These are phyloP conservation scores for Hydropotes inermis DNA, from an alignment of 2,113 vertebrate species.

Conservation along the genomic window DNA sequence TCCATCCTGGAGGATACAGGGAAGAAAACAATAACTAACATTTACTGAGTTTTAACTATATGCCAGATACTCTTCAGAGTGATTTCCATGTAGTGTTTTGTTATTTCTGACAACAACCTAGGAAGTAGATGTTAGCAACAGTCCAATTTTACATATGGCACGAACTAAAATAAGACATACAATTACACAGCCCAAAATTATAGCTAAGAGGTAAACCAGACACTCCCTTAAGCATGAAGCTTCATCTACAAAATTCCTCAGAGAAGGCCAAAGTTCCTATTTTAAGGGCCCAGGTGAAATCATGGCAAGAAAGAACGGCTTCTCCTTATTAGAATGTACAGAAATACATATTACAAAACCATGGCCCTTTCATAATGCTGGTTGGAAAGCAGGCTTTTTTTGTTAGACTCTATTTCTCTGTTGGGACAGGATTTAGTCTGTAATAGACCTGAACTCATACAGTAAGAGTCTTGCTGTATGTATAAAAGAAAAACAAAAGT, in stretches of 20 bases:
- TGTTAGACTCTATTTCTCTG: neutral
- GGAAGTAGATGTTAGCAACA: neutral
- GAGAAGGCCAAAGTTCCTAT: neutral
- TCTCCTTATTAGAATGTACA: neutral
- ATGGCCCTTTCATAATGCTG: neutral
- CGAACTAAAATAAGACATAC: neutral
- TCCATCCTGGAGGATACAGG: neutral
- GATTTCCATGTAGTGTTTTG: neutral
- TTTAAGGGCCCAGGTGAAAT: neutral
- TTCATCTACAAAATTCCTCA: neutral
- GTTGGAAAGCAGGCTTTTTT: neutral
- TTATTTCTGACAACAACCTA: neutral
- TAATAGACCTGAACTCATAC: neutral
- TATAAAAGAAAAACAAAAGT: conserved; percentile 3
- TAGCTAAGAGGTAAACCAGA: neutral
- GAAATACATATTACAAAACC: neutral
- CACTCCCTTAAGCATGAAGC: neutral
- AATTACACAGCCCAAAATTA: neutral
- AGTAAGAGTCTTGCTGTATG: neutral
- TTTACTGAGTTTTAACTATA: neutral
- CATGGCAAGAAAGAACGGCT: neutral
- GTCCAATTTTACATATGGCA: neutral
- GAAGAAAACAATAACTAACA: neutral
- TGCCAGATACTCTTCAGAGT: neutral
- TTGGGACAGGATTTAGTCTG: neutral